Base-by-base conservation (phyloP, 2,888 invertebrate genomes). In the Mimas tiliae region DNA sequence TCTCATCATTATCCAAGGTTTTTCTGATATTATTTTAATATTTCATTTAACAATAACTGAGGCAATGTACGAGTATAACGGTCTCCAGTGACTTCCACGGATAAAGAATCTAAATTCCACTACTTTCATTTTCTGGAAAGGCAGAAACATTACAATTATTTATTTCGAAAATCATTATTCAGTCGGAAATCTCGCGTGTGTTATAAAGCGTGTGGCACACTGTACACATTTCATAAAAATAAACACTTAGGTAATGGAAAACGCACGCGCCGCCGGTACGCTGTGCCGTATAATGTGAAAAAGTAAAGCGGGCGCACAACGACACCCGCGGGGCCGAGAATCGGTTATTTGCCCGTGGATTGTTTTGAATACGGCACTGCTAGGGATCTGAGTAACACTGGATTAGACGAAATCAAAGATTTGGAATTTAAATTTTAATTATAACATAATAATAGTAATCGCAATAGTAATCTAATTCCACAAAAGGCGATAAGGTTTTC, bases 341-440 rank as follows among this genome's bases (percentile, higher is more conserved):
- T 91, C 91, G 90, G 91, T 90, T 90, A 89, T 90, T 87, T 89
- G 88, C 85, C 81, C 79, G 86, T 87, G 88, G 90, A 91, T 90
- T 89, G 91, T 91, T 92, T 90, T 90, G 91, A 91, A 92, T 90
- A 89, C 82, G 81, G 72, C 76, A 68, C 42, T 65, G 65, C 65
- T 68, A 72, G 76, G 79, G 84, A 82, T 77, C 82, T 70, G 74
- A 74, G 80, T 72, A 76, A 74, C 64, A 69, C 74, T 76, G 79
- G 84, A 81, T 77, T 81, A 70, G 75, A 27, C 34, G 16, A n/a
- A 16, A 16, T 48, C 48, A 48, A 16, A 7, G 7, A 16, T n/a
- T 50, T 16, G 7, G 0, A 33, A 14, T 8, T 2, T 34, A n/a
- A 58, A 6, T 58, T n/a, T n/a, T 27, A 6, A 1, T 42, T 42